A percentile compares a stretch with the other conserved stretches of the same genome.
Evolutionary conservation across 2,113 vertebrate genomes (phyloP).

Genomic region (Porphyrio hochstetteri): DNA sequence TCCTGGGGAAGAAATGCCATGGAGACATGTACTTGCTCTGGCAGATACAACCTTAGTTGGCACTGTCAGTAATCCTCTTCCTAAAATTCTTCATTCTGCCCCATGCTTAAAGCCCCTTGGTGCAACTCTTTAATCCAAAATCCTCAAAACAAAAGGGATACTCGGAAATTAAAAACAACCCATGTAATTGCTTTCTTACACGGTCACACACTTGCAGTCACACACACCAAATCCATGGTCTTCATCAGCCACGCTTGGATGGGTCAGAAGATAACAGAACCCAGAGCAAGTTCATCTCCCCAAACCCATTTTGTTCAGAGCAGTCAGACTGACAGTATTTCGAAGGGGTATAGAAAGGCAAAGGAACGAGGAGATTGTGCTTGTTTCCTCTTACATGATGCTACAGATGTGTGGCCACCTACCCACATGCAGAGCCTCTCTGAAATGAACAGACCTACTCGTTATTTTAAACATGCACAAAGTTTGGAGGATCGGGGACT

Average conservation of each 20-base stretch:
- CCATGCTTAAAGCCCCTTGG: neutral
- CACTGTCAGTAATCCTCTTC: neutral
- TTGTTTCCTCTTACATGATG: neutral
- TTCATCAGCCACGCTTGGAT: neutral
- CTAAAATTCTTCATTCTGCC: neutral
- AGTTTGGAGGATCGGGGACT: neutral
- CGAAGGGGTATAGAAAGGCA: neutral
- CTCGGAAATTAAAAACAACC: neutral
- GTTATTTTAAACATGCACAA: neutral
- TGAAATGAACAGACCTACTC: neutral
- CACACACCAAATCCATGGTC: neutral
- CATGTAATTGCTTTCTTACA: fast-evolving
- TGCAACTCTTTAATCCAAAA: neutral
- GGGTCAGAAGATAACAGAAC: neutral
- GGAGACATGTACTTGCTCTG: neutral
- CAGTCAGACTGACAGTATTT: neutral
- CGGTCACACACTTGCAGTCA: neutral
- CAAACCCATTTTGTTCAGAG: neutral
- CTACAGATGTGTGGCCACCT: neutral
- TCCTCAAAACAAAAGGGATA: neutral
- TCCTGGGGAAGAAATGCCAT: neutral
- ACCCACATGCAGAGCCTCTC: neutral
- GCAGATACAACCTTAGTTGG: neutral
- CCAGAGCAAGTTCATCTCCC: neutral
- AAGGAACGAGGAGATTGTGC: neutral